Evolutionary conservation across 2,113 vertebrate genomes (phyloP).

Genomic region (Geococcyx californianus): DNA sequence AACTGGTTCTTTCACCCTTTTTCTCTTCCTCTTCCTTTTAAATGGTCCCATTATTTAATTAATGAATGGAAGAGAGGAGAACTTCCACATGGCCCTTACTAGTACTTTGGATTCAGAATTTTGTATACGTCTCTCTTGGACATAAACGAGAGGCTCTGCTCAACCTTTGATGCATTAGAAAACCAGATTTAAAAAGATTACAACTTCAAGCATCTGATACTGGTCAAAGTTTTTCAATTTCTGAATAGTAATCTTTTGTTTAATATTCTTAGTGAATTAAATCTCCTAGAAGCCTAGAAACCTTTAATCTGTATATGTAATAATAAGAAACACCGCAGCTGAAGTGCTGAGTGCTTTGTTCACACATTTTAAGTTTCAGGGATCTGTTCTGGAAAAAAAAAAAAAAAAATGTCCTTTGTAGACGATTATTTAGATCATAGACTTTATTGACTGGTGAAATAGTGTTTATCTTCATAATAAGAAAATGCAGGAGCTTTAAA

Average conservation of each 20-base stretch:
- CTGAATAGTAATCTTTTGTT: background rate
- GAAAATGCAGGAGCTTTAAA: background rate
- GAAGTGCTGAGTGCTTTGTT: constrained; percentile 1
- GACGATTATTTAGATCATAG: constrained; percentile 46
- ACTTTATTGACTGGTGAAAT: constrained; percentile 1
- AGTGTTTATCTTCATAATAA: constrained; percentile 39
- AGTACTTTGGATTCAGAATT: background rate
- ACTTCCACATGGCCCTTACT: background rate
- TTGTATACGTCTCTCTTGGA: background rate
- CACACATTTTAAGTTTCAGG: background rate
- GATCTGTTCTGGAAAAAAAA: constrained; percentile 7
- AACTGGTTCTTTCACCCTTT: background rate
- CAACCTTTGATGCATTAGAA: background rate
- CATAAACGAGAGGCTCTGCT: background rate
- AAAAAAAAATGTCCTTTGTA: background rate
- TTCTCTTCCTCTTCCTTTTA: background rate
- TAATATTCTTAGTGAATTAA: background rate
- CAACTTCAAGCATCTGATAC: background rate
- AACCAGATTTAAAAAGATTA: background rate
- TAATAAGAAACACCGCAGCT: background rate
- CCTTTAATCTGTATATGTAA: constrained; percentile 3
- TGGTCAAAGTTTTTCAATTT: background rate
- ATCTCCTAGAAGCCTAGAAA: background rate
- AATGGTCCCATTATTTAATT: background rate
- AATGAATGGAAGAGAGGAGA: background rate